A percentile compares a stretch with the other conserved stretches of the same genome.
Conservation (phyloP, 1,140 invertebrate genomes). For the Drosophila tani region DNA sequence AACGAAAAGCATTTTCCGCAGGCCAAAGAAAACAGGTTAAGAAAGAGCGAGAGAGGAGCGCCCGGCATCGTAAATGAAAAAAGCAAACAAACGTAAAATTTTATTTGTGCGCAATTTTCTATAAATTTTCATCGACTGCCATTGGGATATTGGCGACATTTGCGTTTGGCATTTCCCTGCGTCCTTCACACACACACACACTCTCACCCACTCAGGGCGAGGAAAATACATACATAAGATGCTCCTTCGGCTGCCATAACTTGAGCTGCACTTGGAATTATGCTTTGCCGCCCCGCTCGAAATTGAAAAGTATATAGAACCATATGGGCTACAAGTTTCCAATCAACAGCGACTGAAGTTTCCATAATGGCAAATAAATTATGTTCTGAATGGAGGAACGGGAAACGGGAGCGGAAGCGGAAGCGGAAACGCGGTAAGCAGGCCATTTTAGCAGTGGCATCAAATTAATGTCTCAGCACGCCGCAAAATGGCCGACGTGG, state of each 20-base stretch:
- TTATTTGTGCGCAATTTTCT: constrained; percentile 83
- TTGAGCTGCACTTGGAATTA: constrained; percentile 74
- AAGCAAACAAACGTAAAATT: constrained; percentile 83
- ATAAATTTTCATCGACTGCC: constrained; percentile 82
- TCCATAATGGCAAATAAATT: constrained; percentile 75
- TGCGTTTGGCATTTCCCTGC: constrained; percentile 80
- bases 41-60: constrained; percentile 8
- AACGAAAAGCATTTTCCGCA: constrained; percentile 67
- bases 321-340: constrained; percentile 54
- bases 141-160: constrained; percentile 82
- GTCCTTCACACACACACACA: constrained; percentile 54
- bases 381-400: constrained; percentile 33
- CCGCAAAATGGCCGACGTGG: constrained; percentile 75
- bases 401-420: constrained; percentile 12
- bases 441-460: constrained; percentile 47
- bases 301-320: constrained; percentile 62
- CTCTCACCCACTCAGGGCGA: constrained; percentile 4
- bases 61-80: constrained; percentile 75
- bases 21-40: constrained; percentile 60
- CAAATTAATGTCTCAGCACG: constrained; percentile 76
- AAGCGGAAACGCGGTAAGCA: constrained; percentile 56
- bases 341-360: constrained; percentile 75
- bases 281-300: constrained; percentile 35
- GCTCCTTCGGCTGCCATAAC: constrained; percentile 60
- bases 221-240: constrained; percentile 20